Conservation (phyloP, 2,888 invertebrate species). For the Clunio marinus region DNA sequence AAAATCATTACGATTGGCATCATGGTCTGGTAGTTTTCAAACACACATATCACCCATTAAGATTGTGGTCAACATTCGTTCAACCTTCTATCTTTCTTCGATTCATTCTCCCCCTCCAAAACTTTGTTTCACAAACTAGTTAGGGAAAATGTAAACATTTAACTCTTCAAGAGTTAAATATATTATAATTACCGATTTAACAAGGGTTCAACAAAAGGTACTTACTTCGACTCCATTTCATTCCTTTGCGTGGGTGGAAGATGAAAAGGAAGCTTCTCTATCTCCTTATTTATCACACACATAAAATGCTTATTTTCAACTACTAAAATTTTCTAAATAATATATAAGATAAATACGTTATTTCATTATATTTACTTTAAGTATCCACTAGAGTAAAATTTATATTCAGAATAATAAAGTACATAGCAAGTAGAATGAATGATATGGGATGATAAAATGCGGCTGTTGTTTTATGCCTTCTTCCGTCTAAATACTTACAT, state of each 20-base stretch:
- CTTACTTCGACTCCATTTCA: not conserved
- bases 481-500: not conserved
- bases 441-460: constrained; percentile 10
- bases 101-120: not conserved
- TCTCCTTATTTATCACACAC: not conserved
- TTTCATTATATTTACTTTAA: constrained; percentile 30
- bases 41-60: constrained; percentile 22
- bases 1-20: constrained; percentile 26
- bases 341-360: constrained; percentile 34
- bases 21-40: constrained; percentile 21
- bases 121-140: not conserved
- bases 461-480: constrained; percentile 5
- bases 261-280: not conserved
- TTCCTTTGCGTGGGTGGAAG: not conserved
- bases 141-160: not conserved
- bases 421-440: not conserved
- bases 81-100: not conserved
- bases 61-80: constrained; percentile 1
- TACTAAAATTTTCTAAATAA: constrained; percentile 31
- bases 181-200: constrained; percentile 32
- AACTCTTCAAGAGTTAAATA: not conserved
- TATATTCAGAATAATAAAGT: constrained; percentile 12
- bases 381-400: constrained; percentile 32
- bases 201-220: constrained; percentile 27
- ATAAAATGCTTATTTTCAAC: constrained; percentile 20